Conservation (phyloP, 2,113 vertebrate genomes). For the Cisticola juncidis region DNA sequence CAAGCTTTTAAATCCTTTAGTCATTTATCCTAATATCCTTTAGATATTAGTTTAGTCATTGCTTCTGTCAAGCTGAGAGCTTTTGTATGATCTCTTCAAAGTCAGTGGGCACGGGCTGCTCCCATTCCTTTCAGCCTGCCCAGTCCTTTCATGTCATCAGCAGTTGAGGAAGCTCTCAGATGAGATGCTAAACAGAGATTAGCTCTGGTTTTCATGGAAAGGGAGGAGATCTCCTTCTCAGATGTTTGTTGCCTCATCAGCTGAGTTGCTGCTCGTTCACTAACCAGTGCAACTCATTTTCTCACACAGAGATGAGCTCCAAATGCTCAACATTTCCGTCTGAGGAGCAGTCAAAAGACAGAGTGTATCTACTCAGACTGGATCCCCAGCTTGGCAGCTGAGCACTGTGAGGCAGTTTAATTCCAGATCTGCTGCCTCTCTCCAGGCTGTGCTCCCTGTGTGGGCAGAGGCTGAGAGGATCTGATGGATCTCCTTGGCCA, state of each 20-base stretch:
- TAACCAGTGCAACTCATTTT: fast-evolving
- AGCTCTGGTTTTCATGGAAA: neutral
- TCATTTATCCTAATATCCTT: too few species aligned
- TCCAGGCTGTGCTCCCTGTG: fast-evolving
- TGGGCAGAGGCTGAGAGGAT: neutral
- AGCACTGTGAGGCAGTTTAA: neutral
- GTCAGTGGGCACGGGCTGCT: neutral
- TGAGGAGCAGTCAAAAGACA: neutral
- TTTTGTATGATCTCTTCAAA: neutral
- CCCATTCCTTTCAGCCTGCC: neutral
- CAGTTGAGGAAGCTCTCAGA: neutral
- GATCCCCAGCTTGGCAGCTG: neutral
- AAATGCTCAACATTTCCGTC: neutral
- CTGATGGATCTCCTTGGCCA: neutral
- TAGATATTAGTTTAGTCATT: neutral
- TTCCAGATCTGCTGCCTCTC: neutral
- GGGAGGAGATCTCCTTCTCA: neutral
- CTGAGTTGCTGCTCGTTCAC: neutral
- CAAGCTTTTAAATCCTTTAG: neutral
- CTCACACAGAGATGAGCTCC: neutral
- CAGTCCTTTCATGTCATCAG: neutral
- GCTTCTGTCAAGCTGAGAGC: neutral
- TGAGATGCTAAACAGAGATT: neutral
- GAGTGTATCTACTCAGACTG: fast-evolving
- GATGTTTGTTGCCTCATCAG: neutral